Percentiles rank a stretch among this genome's conserved stretches.
phyloP scores from a whole-genome alignment of 1,140 invertebrate genomes.

The Battus philenor region DNA sequence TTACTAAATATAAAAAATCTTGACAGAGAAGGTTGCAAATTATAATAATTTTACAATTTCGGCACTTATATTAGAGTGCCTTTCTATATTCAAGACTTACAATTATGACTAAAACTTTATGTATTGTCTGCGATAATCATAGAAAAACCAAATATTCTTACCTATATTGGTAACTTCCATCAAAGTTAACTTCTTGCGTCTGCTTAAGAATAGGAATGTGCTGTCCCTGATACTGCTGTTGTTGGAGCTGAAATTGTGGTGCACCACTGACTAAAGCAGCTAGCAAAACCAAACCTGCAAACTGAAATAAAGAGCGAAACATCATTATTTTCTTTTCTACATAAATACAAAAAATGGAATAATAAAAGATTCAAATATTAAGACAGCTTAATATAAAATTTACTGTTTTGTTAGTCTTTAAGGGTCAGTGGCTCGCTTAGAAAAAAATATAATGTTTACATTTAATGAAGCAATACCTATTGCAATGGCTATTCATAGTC shows the following conservation, averaged over 20 bases:
- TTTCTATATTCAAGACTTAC: too few species aligned
- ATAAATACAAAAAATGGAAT: neutral
- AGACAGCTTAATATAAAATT: neutral
- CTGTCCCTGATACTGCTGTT: constrained; percentile 49
- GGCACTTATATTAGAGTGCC: too few species aligned
- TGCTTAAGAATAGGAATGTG: constrained; percentile 77
- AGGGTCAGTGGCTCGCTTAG: too few species aligned
- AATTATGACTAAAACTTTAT: too few species aligned
- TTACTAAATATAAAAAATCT: too few species aligned
- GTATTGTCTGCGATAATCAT: neutral
- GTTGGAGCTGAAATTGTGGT: constrained; percentile 54
- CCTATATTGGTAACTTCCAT: constrained; percentile 82
- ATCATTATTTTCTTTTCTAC: neutral
- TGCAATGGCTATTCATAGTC: neutral
- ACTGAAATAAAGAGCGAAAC: constrained; percentile 47
- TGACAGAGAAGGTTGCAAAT: too few species aligned
- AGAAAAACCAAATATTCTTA: constrained; percentile 32
- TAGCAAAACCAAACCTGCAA: constrained; percentile 50
- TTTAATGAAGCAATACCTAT: neutral
- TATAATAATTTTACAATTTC: too few species aligned
- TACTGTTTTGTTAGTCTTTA: too few species aligned
- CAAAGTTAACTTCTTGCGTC: constrained; percentile 79
- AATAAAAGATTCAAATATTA: neutral
- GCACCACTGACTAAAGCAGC: constrained; percentile 54
- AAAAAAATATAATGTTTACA: too few species aligned